Base-by-base conservation (phyloP, 2,113 vertebrate species). In the Microcebus griseorufus region DNA sequence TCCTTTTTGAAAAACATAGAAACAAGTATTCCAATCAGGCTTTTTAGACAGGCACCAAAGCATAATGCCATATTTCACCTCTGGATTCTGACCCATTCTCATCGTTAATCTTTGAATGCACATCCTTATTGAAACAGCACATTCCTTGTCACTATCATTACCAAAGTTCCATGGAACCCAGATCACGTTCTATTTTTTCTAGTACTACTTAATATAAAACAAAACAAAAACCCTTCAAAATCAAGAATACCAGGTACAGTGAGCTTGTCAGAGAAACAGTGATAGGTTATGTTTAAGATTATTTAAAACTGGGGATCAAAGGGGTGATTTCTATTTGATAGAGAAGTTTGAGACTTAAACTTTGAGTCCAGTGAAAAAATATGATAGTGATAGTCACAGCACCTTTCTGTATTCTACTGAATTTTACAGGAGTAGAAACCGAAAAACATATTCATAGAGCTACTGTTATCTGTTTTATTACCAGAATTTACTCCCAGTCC, bases 341-440 rank as follows among this genome's bases (percentile, higher is more conserved):
- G 34, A 73, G 62, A 90, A 88, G 34, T 82, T 84, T 75, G 64
- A 94, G 64, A 85, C 29, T 84, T 76, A 67, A 92, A 25, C 29
- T 65, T 18, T 70, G 39, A 3, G 32, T 79, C 0, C 22, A 65
- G 20, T 39, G n/a, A 34, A 84, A 88, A 80, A 45, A 83, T 29
- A 64, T 39, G 9, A 51, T 76, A 81, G 42, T 82, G 60, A 91
- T 42, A 80, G 18, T 42, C 72, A 60, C 29, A 64, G 29, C 32
- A 82, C 6, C 2, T 65, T 93, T 79, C 55, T 51, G 37, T 55
- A 81, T 73, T 88, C 20, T 45, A 86, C 3, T 88, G 85, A 97
- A 88, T 96, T 83, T n/a, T 82, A 22, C 1, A 83, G 69, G 32
- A 95, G 91, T 79, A 89, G 81, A 84, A 97, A 93, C 9, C 53